Conservation (phyloP, 2,113 vertebrate genomes). For the Sapajus apella region DNA sequence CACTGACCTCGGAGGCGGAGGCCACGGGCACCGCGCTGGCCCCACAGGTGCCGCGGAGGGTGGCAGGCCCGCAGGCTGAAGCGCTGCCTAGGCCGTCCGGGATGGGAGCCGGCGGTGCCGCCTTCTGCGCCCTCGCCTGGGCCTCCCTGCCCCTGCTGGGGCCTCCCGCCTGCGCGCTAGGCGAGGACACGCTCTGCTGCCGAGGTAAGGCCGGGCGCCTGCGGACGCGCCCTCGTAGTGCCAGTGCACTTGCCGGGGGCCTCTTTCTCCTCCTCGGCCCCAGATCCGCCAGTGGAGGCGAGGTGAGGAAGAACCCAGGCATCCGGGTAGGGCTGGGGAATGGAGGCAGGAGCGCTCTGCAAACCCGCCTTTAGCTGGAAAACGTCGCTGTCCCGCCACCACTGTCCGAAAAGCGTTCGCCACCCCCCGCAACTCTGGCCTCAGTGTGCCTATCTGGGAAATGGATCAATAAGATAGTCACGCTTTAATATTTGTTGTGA, state of each 20-base stretch:
- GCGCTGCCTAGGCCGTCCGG: constrained; percentile 24
- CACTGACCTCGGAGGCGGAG: background rate
- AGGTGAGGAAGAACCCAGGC: background rate
- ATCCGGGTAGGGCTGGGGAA: background rate
- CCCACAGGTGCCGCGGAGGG: constrained; percentile 39
- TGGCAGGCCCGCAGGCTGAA: constrained; percentile 50
- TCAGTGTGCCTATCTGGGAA: constrained; percentile 37
- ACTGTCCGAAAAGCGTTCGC: background rate
- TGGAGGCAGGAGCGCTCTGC: background rate
- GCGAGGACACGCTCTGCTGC: constrained; percentile 49
- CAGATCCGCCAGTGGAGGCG: background rate
- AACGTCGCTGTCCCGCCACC: background rate
- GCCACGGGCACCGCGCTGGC: background rate
- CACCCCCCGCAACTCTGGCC: background rate
- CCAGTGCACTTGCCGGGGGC: background rate
- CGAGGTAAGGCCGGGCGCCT: constrained; percentile 66
- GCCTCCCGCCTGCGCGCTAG: constrained; percentile 59
- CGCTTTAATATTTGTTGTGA: background rate
- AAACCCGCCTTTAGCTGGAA: background rate
- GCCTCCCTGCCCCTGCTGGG: constrained; percentile 73
- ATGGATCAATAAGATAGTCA: background rate
- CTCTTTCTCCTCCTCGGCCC: background rate
- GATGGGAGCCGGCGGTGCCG: constrained; percentile 66
- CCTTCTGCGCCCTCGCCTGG: constrained; percentile 68
- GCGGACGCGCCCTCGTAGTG: background rate